These are phyloP conservation scores for Peribatodes rhomboidaria DNA, from an alignment of 2,888 invertebrate genomes.

Conservation along the genomic window DNA sequence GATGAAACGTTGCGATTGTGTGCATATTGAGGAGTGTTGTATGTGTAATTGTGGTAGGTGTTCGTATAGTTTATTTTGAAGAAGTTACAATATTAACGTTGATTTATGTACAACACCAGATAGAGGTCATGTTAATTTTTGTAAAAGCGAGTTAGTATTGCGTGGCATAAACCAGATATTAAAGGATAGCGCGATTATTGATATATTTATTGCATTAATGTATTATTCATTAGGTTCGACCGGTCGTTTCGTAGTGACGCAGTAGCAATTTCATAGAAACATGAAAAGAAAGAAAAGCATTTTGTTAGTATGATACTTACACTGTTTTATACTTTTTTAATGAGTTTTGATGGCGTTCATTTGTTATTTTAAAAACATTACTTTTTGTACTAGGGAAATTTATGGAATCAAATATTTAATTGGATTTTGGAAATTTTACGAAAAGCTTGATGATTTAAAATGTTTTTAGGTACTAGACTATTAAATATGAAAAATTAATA, in stretches of 20 bases:
- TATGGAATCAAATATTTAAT: neutral
- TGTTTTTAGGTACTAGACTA: too few relatives aligned
- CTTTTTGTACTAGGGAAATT: too few relatives aligned
- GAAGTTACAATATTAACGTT: conserved; percentile 43
- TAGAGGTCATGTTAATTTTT: conserved; percentile 57
- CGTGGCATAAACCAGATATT: conserved; percentile 85
- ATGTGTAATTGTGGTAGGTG: neutral
- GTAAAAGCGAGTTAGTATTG: conserved; percentile 82
- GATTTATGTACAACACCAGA: conserved; percentile 65
- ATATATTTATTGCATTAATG: conserved; percentile 49
- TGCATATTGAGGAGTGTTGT: neutral
- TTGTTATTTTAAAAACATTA: neutral
- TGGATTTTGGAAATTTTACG: too few relatives aligned
- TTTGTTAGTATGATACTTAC: conserved; percentile 84
- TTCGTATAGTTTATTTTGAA: conserved; percentile 23
- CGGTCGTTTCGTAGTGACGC: conserved; percentile 70
- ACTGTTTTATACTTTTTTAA: conserved; percentile 42
- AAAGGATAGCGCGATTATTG: conserved; percentile 71
- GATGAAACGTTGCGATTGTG: neutral
- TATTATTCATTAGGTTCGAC: conserved; percentile 68
- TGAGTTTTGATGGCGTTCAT: conserved; percentile 4
- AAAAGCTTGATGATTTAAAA: too few relatives aligned
- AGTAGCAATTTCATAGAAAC: conserved; percentile 85
- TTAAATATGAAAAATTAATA: too few relatives aligned
- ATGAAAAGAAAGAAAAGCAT: conserved; percentile 86